Conservation (phyloP, 2,113 vertebrate species). For the Odontophorus gujanensis region DNA sequence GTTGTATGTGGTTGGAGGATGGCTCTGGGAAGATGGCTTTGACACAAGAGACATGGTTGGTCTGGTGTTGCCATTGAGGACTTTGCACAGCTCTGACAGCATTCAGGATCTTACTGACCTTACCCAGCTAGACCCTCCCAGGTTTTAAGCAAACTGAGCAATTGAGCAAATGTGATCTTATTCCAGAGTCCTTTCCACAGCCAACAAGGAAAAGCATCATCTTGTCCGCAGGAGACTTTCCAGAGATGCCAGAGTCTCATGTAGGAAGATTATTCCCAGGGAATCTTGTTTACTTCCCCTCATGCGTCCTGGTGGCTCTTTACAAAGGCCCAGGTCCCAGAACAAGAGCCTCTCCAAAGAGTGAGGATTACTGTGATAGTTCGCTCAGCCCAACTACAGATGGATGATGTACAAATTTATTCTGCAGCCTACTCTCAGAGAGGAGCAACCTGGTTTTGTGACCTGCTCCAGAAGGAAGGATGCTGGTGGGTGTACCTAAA, state of each 20-base stretch:
- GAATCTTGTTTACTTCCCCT: conserved; percentile 21
- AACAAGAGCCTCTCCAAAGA: background rate
- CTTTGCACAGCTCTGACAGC: background rate
- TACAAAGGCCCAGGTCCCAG: background rate
- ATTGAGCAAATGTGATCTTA: accelerated
- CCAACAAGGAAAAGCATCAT: background rate
- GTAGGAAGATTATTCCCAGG: background rate
- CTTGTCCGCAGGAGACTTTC: background rate
- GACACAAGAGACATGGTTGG: background rate
- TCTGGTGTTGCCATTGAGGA: background rate
- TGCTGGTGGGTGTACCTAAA: background rate
- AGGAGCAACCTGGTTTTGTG: background rate
- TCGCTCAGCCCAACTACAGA: background rate
- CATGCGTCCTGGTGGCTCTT: background rate
- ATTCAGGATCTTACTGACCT: background rate
- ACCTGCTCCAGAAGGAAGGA: background rate
- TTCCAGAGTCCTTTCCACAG: background rate
- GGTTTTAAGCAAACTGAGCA: background rate
- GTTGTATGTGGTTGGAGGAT: background rate
- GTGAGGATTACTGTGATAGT: background rate
- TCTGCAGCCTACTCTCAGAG: background rate
- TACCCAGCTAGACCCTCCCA: background rate
- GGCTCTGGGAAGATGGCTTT: background rate
- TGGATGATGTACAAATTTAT: background rate
- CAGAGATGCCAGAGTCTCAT: background rate